These are phyloP conservation scores for Philereme transversata DNA, from an alignment of 2,888 invertebrate genomes.

Conservation along the genomic window DNA sequence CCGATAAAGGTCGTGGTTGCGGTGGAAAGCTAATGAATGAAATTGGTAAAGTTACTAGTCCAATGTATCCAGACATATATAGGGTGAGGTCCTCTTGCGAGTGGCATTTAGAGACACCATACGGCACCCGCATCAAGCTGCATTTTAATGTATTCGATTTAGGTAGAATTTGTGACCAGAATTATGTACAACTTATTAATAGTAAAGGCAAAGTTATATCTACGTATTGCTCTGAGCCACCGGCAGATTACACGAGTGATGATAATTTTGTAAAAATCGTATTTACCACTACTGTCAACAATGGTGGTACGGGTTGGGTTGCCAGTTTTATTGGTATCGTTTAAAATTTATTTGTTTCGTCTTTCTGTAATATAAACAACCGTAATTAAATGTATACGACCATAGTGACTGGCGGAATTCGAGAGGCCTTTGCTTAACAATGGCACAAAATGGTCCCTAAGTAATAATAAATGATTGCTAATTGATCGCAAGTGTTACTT, in stretches of 20 bases:
- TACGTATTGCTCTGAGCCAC: slow-evolving; percentile 81
- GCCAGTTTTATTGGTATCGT: slow-evolving; percentile 61
- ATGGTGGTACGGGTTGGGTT: slow-evolving; percentile 89
- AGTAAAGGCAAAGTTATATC: slow-evolving; percentile 62
- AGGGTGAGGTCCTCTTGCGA: slow-evolving; percentile 61
- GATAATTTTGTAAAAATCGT: slow-evolving; percentile 84
- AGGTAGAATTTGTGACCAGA: slow-evolving; percentile 86
- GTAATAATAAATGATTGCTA: no score
- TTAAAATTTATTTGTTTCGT: slow-evolving; percentile 5
- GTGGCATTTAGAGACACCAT: slow-evolving; percentile 71
- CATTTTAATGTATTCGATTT: slow-evolving; percentile 83
- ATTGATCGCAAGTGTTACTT: no score
- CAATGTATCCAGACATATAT: slow-evolving; percentile 67
- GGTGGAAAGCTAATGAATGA: slow-evolving; percentile 63
- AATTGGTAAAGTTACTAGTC: slow-evolving; percentile 68
- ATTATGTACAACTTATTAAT: slow-evolving; percentile 87
- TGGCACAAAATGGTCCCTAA: no score
- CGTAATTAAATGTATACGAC: no score
- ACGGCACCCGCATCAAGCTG: slow-evolving; percentile 54
- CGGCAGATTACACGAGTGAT: slow-evolving; percentile 80
- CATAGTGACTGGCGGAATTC: no score
- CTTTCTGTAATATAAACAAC: no score
- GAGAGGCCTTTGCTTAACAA: no score
- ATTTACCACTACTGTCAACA: slow-evolving; percentile 87
- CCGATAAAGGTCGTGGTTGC: slow-evolving; percentile 70